Base-by-base conservation (phyloP, 2,888 invertebrate genomes). In the Osmoderma eremita region DNA sequence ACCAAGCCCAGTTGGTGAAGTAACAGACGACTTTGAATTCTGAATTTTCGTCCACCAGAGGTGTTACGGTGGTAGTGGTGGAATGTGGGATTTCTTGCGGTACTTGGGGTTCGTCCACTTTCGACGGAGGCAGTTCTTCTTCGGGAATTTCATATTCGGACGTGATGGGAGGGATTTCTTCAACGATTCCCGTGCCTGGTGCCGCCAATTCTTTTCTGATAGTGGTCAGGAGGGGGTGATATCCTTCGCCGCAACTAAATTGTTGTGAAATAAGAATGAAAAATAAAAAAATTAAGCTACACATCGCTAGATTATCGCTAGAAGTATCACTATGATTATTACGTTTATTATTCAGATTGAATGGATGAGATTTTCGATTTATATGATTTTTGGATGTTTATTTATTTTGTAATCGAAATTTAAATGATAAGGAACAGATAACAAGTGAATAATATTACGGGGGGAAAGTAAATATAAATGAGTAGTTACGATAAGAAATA, bases 1-100 rank as follows among this genome's bases (percentile, higher is more conserved):
- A 95, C 94, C 94, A 95, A 22, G 95, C 94, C 95, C 95, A 96
- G 78, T 95, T 95, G 0, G 95, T 95, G 79, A 94, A 95, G 78
- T 95, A 95, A 76, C 95, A 95, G 3, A 95, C 90, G 0, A 95
- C 90, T 84, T 94, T 95, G 76, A 86, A 94, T 49, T 76, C 75
- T 3, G 79, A 78, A 63, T 73, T 72, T 10, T 69, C 67, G 66
- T 80, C 77, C 4, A 79, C 76, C 51, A 73, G 71, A 3, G 75
- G 62, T 62, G 69, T 67, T 36, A 69, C 62, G 1, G 71, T 68
- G 8, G 69, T 61, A 1, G 71, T 68, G 8, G 75, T 75, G 12
- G 69, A 63, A 39, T 72, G 70, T 2, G 69, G 65, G 8, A 65
- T 12, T 15, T 69, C 56, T 17, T 61, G 58, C 6, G 74, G 63